A percentile compares a stretch with the other conserved stretches of the same genome.
These are phyloP conservation scores for Zelleria hepariella DNA, from an alignment of 2,888 invertebrate genomes.

Conservation along the genomic window DNA sequence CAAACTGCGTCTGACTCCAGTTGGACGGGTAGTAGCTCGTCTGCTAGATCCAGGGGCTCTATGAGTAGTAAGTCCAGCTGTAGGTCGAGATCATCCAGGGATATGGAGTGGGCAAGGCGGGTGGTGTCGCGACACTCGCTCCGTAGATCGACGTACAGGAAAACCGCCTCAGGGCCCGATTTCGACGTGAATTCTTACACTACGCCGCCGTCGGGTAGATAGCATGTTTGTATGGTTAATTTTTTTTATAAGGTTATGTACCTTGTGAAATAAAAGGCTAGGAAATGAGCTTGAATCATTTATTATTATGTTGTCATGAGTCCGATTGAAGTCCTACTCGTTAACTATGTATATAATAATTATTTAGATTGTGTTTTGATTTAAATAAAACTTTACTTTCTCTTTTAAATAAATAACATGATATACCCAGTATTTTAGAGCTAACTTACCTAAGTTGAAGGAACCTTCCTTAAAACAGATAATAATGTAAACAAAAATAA, in stretches of 20 bases:
- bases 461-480: not conserved
- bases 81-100: conserved; percentile 26
- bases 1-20: conserved; percentile 31
- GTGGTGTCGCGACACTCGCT: conserved; percentile 32
- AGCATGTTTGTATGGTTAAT: too few species aligned
- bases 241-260: too few species aligned
- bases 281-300: not conserved
- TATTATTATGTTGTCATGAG: not conserved
- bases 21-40: conserved; percentile 8
- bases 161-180: conserved; percentile 33
- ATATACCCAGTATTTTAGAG: not conserved
- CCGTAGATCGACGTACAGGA: conserved; percentile 2
- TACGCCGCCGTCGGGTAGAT: conserved; percentile 26
- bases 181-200: conserved; percentile 34
- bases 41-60: conserved; percentile 21
- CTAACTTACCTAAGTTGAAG: not conserved
- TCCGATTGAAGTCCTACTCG: not conserved
- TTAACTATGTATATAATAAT: not conserved
- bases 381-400: not conserved
- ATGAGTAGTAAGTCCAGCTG: conserved; percentile 24
- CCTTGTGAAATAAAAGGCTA: not conserved
- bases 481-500: not conserved
- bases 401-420: not conserved
- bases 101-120: conserved; percentile 46
- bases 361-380: not conserved